phyloP scores from a whole-genome alignment of 2,888 invertebrate species.

The Acleris literana region DNA sequence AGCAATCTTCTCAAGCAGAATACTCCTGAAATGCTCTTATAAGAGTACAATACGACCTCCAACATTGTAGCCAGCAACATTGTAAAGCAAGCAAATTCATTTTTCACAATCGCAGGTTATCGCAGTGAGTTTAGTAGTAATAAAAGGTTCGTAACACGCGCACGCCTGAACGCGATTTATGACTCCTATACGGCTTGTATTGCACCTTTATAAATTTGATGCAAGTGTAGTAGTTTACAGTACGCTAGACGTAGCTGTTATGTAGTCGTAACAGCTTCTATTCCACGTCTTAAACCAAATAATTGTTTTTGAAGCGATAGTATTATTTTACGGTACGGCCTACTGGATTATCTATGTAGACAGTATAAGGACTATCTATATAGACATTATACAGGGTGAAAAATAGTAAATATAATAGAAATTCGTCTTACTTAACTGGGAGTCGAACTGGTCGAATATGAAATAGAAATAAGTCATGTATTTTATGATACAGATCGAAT shows the following conservation, averaged over 20 bases:
- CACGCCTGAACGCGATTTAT: slow-evolving; percentile 45
- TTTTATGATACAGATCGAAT: too few species aligned
- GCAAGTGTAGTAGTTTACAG: slow-evolving; percentile 16
- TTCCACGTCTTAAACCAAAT: neutral
- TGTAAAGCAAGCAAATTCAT: slow-evolving; percentile 46
- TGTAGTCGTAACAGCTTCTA: neutral
- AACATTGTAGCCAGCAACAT: slow-evolving; percentile 39
- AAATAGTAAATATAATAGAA: too few species aligned
- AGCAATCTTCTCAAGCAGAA: slow-evolving; percentile 11
- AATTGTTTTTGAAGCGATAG: too few species aligned
- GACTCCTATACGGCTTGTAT: slow-evolving; percentile 32
- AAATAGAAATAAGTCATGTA: too few species aligned
- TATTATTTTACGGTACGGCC: too few species aligned
- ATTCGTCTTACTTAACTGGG: too few species aligned
- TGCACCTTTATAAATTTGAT: slow-evolving; percentile 33
- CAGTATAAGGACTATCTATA: too few species aligned
- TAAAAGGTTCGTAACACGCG: slow-evolving; percentile 46
- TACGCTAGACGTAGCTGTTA: neutral
- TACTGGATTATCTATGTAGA: too few species aligned
- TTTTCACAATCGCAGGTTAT: slow-evolving; percentile 46
- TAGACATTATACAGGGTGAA: too few species aligned
- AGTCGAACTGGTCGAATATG: too few species aligned
- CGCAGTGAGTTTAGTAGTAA: slow-evolving; percentile 46
- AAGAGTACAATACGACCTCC: slow-evolving; percentile 19
- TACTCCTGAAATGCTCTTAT: slow-evolving; percentile 20